Evolutionary conservation across 2,888 invertebrate genomes (phyloP).

Genomic region (Fissipunctia ypsillon): DNA sequence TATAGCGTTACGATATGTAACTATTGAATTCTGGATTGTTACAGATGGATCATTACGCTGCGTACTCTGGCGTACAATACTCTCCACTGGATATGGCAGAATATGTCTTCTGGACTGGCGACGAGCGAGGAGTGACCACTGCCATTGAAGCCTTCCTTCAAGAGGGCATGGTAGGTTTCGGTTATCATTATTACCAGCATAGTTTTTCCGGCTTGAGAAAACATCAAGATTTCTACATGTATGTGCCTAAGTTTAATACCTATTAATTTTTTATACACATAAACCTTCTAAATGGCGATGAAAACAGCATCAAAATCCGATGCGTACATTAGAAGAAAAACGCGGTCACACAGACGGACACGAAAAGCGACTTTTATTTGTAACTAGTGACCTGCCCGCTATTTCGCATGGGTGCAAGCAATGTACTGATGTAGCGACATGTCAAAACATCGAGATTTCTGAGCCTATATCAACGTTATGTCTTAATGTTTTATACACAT

Average conservation of each 20-base stretch:
- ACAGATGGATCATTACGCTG: slow-evolving; percentile 90
- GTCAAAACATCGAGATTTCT: no score
- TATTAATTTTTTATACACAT: not conserved
- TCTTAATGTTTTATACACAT: no score
- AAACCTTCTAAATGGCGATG: no score
- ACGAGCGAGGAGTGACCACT: slow-evolving; percentile 94
- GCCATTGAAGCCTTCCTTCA: slow-evolving; percentile 94
- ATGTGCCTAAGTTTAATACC: not conserved
- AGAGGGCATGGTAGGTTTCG: slow-evolving; percentile 92
- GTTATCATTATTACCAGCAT: not conserved
- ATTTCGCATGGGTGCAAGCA: no score
- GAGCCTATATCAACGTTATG: no score
- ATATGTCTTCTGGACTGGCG: slow-evolving; percentile 95
- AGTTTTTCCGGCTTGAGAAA: not conserved
- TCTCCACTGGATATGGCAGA: slow-evolving; percentile 95
- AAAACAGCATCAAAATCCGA: not conserved
- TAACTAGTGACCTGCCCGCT: no score
- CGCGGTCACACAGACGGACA: not conserved
- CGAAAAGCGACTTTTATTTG: not conserved
- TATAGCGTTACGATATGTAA: no score
- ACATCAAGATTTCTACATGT: not conserved
- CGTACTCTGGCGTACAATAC: slow-evolving; percentile 92
- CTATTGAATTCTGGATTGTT: not conserved
- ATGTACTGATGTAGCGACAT: no score
- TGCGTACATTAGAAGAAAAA: no score